Conservation (phyloP, 2,797 vertebrate genomes). For the Podargus strigoides region DNA sequence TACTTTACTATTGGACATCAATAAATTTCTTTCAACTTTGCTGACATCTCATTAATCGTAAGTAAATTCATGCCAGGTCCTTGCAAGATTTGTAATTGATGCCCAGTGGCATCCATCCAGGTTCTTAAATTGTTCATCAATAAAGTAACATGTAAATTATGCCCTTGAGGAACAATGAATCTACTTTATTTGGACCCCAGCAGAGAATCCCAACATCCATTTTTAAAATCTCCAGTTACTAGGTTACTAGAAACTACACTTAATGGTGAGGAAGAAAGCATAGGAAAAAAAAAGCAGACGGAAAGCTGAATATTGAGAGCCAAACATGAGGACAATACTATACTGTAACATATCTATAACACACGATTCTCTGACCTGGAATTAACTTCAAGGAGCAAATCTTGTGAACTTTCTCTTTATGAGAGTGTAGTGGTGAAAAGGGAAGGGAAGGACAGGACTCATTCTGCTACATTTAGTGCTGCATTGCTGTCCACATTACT, state of each 20-base stretch:
- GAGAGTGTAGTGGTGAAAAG: not conserved
- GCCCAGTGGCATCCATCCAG: slow-evolving; percentile 48
- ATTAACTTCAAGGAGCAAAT: not conserved
- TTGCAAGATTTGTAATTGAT: slow-evolving; percentile 65
- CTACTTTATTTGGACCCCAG: not conserved
- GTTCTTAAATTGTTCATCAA: slow-evolving; percentile 66
- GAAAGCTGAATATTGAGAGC: not conserved
- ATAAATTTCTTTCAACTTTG: slow-evolving; percentile 67
- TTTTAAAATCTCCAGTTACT: not conserved
- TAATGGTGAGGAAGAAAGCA: not conserved
- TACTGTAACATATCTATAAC: not conserved
- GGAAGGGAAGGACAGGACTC: not conserved
- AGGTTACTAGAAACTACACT: not conserved
- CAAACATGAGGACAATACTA: not conserved
- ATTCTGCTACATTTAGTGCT: not conserved
- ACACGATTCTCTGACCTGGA: not conserved
- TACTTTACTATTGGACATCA: slow-evolving; percentile 74
- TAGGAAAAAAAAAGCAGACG: not conserved
- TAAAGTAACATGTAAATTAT: slow-evolving; percentile 65
- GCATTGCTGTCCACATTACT: not conserved
- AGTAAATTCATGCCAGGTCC: slow-evolving; percentile 61
- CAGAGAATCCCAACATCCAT: not conserved
- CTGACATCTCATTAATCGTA: slow-evolving; percentile 70
- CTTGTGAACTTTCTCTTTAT: not conserved
- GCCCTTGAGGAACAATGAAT: slow-evolving; percentile 42